Conservation (phyloP, 2,113 vertebrate species). For the Notarius lentiginosus region DNA sequence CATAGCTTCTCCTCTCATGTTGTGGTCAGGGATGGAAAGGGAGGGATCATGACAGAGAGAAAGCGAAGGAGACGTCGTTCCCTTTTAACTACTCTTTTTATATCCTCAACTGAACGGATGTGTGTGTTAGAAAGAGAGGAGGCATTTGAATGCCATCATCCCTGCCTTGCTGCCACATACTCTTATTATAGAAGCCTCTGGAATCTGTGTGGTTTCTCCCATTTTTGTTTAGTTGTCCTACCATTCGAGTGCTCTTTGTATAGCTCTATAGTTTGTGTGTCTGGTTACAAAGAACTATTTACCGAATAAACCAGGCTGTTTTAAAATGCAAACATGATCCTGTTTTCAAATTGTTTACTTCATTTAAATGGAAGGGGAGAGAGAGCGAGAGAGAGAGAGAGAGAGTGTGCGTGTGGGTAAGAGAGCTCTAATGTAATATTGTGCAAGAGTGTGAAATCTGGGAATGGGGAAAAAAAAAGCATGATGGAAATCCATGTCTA, state of each 20-base stretch:
- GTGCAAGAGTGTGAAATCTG: slow-evolving; percentile 40
- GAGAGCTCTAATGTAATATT: slow-evolving; percentile 52
- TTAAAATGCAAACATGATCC: neutral
- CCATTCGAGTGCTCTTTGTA: slow-evolving; percentile 18
- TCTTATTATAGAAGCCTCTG: slow-evolving; percentile 68
- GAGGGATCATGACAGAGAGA: slow-evolving; percentile 7
- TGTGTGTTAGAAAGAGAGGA: slow-evolving; percentile 14
- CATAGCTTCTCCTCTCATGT: slow-evolving; percentile 11
- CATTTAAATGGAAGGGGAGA: neutral
- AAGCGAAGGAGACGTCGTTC: neutral
- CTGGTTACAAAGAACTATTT: slow-evolving; percentile 4
- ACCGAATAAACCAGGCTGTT: slow-evolving; percentile 14
- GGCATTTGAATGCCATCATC: slow-evolving; percentile 38
- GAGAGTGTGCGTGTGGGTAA: slow-evolving; percentile 50
- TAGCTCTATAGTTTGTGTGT: neutral
- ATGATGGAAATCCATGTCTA: slow-evolving; percentile 24
- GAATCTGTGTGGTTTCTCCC: slow-evolving; percentile 69
- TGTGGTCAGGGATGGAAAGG: slow-evolving; percentile 41
- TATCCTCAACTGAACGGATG: slow-evolving; percentile 7
- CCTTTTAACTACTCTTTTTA: neutral
- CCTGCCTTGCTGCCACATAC: slow-evolving; percentile 46
- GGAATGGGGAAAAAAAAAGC: slow-evolving; percentile 3
- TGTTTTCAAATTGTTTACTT: slow-evolving; percentile 1
- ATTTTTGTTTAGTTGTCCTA: slow-evolving; percentile 56
- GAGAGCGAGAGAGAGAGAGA: neutral